Conservation (phyloP, 1,140 invertebrate species). For the Sycobia sp. region DNA sequence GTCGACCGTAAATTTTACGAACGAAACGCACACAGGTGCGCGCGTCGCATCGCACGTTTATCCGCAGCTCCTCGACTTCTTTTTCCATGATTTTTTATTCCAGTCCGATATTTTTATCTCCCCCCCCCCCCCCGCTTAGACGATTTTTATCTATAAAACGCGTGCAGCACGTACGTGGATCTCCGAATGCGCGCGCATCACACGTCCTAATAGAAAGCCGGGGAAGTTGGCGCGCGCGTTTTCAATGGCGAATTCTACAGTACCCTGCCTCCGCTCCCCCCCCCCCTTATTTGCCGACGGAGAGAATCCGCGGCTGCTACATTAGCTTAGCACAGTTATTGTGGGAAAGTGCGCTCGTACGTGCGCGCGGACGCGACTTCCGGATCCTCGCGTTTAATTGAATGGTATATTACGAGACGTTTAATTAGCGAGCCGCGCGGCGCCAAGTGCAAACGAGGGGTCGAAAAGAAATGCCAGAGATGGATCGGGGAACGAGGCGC, state of each 20-base stretch:
- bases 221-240: slow-evolving; percentile 10
- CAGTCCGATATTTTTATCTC: slow-evolving; percentile 8
- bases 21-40: too few species aligned
- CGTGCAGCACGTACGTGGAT: slow-evolving; percentile 12
- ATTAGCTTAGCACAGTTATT: slow-evolving; percentile 24
- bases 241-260: slow-evolving; percentile 18
- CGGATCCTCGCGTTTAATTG: slow-evolving; percentile 22
- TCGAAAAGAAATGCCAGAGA: not conserved
- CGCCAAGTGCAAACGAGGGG: slow-evolving; percentile 7
- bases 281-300: too few species aligned
- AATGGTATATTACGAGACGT: slow-evolving; percentile 32
- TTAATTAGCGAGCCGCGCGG: slow-evolving; percentile 15
- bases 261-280: too few species aligned
- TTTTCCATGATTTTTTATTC: too few species aligned
- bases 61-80: too few species aligned
- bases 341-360: slow-evolving; percentile 26
- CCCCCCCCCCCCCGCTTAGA: not conserved
- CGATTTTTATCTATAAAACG: slow-evolving; percentile 19
- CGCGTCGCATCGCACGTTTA: too few species aligned
- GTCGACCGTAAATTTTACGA: too few species aligned
- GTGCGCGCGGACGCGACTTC: slow-evolving; percentile 9
- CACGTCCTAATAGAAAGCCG: slow-evolving; percentile 15
- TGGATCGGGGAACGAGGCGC: not conserved
- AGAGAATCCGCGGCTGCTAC: too few species aligned
- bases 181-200: not conserved